Conservation (phyloP, 2,797 vertebrate genomes). For the Esox masquinongy region DNA sequence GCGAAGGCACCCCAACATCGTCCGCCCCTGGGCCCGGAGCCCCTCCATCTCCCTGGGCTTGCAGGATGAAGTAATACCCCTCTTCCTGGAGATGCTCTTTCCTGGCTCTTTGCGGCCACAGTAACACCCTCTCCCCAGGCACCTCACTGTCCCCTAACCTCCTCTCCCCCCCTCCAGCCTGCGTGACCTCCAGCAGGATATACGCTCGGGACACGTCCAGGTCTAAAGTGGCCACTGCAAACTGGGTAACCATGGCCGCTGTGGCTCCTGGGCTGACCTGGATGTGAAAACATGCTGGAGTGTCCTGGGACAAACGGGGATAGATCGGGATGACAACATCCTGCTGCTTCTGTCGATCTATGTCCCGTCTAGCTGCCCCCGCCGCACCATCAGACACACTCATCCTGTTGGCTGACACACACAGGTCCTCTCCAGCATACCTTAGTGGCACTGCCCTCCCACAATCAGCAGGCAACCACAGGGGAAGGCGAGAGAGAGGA, state of each 20-base stretch:
- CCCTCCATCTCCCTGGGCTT: slow-evolving; percentile 65
- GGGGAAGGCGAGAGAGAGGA: slow-evolving; percentile 3
- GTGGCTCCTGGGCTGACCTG: slow-evolving; percentile 77
- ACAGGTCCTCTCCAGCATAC: slow-evolving; percentile 76
- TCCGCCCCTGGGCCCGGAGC: slow-evolving; percentile 57
- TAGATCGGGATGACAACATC: slow-evolving; percentile 84
- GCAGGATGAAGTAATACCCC: slow-evolving; percentile 88
- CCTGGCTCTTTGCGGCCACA: slow-evolving; percentile 85
- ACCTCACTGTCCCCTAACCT: slow-evolving; percentile 76
- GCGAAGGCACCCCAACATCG: slow-evolving; percentile 39
- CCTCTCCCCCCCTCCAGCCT: slow-evolving; percentile 77
- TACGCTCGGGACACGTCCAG: slow-evolving; percentile 77
- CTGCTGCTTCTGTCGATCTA: slow-evolving; percentile 24
- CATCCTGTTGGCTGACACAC: slow-evolving; percentile 77
- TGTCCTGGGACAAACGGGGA: slow-evolving; percentile 71
- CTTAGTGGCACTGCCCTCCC: slow-evolving; percentile 49
- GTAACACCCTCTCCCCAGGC: slow-evolving; percentile 80
- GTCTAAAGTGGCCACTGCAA: slow-evolving; percentile 71
- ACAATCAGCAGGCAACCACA: slow-evolving; percentile 62
- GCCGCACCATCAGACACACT: slow-evolving; percentile 76
- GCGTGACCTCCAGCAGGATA: slow-evolving; percentile 85
- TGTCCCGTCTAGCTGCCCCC: slow-evolving; percentile 55
- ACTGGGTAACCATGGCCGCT: slow-evolving; percentile 74
- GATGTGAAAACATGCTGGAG: slow-evolving; percentile 75
- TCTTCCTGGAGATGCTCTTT: slow-evolving; percentile 77